Percentiles rank a stretch among this genome's conserved stretches.
Evolutionary conservation across 2,113 vertebrate species (phyloP).

Genomic region (Carlito syrichta): DNA sequence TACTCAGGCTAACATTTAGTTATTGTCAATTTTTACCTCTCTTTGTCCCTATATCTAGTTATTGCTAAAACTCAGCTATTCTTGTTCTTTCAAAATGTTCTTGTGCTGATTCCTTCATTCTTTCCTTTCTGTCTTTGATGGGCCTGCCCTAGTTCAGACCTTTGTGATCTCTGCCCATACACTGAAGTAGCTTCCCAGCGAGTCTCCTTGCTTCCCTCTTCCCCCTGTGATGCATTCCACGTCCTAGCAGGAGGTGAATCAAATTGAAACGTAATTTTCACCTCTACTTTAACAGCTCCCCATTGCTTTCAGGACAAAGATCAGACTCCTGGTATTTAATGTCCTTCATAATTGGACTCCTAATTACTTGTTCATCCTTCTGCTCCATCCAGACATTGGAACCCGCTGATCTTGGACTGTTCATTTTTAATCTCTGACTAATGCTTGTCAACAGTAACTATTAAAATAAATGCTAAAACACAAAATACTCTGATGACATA

Average conservation of each 20-base stretch:
- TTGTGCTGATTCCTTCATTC: rapidly evolving
- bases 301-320: neutral
- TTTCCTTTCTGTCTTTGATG: too few relatives aligned
- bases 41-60: rapidly evolving
- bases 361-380: neutral
- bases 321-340: neutral
- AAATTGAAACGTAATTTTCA: rapidly evolving
- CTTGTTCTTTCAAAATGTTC: rapidly evolving
- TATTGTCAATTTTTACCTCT: neutral
- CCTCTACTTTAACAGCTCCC: neutral
- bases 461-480: neutral
- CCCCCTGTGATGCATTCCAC: rapidly evolving
- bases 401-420: neutral
- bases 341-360: neutral
- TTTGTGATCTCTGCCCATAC: neutral
- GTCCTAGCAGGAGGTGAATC: neutral
- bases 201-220: neutral
- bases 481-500: rapidly evolving
- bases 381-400: neutral
- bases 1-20: too few relatives aligned
- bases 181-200: neutral
- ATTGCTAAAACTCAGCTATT: rapidly evolving
- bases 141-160: neutral
- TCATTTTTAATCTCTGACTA: neutral
- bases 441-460: neutral